phyloP scores from a whole-genome alignment of 2,888 invertebrate genomes.

The Cataglyphis rosenhaueri region DNA sequence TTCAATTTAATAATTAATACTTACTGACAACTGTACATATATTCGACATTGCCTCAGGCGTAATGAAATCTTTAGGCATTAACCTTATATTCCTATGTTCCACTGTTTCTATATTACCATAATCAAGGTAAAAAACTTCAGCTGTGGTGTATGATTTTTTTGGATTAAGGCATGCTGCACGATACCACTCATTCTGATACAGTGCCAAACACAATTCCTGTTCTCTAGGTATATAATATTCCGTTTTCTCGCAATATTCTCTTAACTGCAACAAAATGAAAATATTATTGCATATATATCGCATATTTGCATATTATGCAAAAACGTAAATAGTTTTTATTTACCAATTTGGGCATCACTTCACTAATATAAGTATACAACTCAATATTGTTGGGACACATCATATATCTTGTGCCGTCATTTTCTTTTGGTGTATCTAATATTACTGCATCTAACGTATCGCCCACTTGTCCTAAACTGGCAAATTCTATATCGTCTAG shows the following conservation, averaged over 20 bases:
- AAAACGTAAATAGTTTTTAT: background rate
- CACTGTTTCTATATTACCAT: slow-evolving; percentile 78
- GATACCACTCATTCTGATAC: slow-evolving; percentile 78
- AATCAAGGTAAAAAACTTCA: slow-evolving; percentile 81
- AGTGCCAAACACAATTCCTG: slow-evolving; percentile 82
- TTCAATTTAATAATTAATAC: slow-evolving; percentile 47
- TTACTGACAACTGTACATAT: slow-evolving; percentile 77
- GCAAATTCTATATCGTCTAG: slow-evolving; percentile 65
- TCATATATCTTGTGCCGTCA: slow-evolving; percentile 66
- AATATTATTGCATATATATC: background rate
- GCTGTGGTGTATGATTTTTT: slow-evolving; percentile 64
- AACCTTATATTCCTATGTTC: slow-evolving; percentile 78
- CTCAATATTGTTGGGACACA: slow-evolving; percentile 72
- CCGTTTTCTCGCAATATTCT: slow-evolving; percentile 74
- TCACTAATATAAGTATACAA: slow-evolving; percentile 69
- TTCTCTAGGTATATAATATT: slow-evolving; percentile 80
- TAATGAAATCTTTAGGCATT: slow-evolving; percentile 81
- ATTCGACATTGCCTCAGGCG: slow-evolving; percentile 69
- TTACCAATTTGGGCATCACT: slow-evolving; percentile 73
- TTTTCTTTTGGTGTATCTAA: slow-evolving; percentile 48
- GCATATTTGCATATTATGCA: background rate
- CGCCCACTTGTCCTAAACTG: slow-evolving; percentile 74
- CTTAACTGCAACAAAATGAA: slow-evolving; percentile 70
- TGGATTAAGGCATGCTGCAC: slow-evolving; percentile 76
- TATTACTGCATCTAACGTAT: slow-evolving; percentile 62